Conservation (phyloP, 64 coral and sea anemone species). For the Orbicella faveolata region DNA sequence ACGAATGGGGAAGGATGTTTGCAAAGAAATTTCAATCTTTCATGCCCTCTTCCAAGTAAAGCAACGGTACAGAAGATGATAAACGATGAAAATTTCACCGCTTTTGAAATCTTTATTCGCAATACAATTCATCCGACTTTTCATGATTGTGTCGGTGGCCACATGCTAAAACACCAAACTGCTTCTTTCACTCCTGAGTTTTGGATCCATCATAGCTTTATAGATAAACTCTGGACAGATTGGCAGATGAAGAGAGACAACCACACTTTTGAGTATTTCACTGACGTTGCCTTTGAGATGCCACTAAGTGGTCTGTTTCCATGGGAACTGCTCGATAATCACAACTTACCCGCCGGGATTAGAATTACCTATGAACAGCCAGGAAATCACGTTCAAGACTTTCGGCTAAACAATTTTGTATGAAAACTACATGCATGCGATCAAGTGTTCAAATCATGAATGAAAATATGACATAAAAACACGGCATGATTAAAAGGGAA, state of each 20-base stretch:
- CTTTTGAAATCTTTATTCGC: slow-evolving; percentile 58
- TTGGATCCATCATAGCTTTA: slow-evolving; percentile 68
- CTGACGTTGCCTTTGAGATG: slow-evolving; percentile 34
- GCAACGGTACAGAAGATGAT: slow-evolving; percentile 21
- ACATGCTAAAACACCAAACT: slow-evolving; percentile 49
- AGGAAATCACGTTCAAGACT: not conserved
- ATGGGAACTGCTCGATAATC: slow-evolving; percentile 68
- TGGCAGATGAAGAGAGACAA: slow-evolving; percentile 37
- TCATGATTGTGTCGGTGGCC: slow-evolving; percentile 65
- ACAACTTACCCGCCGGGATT: slow-evolving; percentile 51
- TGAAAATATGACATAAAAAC: too few species aligned
- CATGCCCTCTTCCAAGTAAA: slow-evolving; percentile 43
- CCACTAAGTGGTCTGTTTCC: slow-evolving; percentile 31
- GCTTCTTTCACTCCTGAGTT: slow-evolving; percentile 68
- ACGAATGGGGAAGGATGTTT: slow-evolving; percentile 59
- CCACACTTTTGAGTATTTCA: slow-evolving; percentile 46
- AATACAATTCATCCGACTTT: slow-evolving; percentile 66
- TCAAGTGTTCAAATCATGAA: not conserved
- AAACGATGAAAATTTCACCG: slow-evolving; percentile 6
- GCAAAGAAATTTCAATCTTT: slow-evolving; percentile 61
- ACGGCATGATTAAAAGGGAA: not conserved
- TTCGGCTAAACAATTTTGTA: not conserved
- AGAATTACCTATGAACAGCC: slow-evolving; percentile 40
- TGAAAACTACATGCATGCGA: not conserved
- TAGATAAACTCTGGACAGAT: slow-evolving; percentile 73